A percentile compares a stretch with the other conserved stretches of the same genome.
These are phyloP conservation scores for Trachelus tabidus DNA, from an alignment of 2,888 invertebrate species.

Conservation along the genomic window DNA sequence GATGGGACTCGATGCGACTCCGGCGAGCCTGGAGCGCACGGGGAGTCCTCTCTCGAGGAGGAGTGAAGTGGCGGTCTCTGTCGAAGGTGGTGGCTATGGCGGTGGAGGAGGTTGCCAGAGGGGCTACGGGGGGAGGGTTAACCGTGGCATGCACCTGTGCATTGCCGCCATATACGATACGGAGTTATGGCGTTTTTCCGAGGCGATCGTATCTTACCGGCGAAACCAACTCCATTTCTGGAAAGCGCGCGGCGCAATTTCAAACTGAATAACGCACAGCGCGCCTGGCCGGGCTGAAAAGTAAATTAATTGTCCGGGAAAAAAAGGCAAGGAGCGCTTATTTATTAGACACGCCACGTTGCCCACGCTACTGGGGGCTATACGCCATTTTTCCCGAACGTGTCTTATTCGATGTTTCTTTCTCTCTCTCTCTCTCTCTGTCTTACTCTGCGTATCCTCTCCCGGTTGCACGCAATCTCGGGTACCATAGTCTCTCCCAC, in stretches of 20 bases:
- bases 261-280: constrained; percentile 25
- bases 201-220: constrained; percentile 61
- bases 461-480: neutral
- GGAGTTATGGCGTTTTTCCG: constrained; percentile 64
- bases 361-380: constrained; percentile 16
- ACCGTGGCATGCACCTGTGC: constrained; percentile 57
- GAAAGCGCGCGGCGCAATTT: constrained; percentile 41
- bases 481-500: neutral
- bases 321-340: constrained; percentile 29
- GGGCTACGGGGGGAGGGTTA: constrained; percentile 26
- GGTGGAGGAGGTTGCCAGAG: constrained; percentile 8
- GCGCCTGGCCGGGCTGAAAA: constrained; percentile 23
- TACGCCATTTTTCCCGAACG: constrained; percentile 4
- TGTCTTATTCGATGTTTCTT: constrained; percentile 21
- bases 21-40: constrained; percentile 7
- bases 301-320: constrained; percentile 50
- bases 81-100: too few relatives aligned
- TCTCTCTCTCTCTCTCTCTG: neutral
- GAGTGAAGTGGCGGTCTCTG: constrained; percentile 6
- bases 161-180: constrained; percentile 63
- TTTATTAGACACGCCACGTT: constrained; percentile 49
- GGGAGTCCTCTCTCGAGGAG: constrained; percentile 12
- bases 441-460: neutral
- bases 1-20: constrained; percentile 9
- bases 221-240: constrained; percentile 64